Conservation (phyloP, 2,797 vertebrate genomes). For the Sternotherus odoratus region DNA sequence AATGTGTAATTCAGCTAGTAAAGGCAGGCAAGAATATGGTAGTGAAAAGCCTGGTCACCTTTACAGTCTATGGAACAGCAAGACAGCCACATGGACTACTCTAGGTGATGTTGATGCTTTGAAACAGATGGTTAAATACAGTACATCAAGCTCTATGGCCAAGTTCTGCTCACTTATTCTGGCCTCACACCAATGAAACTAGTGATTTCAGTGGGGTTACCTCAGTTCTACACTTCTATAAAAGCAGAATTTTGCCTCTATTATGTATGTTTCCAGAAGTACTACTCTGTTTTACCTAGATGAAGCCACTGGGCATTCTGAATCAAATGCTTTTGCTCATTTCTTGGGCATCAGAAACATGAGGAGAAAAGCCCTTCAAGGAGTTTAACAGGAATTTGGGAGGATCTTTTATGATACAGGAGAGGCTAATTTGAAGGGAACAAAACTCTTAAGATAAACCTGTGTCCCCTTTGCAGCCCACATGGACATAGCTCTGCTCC, state of each 20-base stretch:
- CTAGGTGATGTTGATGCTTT: background rate
- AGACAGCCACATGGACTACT: background rate
- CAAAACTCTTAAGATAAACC: background rate
- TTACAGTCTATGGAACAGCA: background rate
- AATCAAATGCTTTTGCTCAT: background rate
- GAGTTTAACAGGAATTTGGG: background rate
- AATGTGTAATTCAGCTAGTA: background rate
- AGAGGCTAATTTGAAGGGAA: background rate
- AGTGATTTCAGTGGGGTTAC: background rate
- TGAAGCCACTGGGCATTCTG: background rate
- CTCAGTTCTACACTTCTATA: background rate
- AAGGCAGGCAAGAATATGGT: accelerated
- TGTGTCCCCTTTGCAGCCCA: background rate
- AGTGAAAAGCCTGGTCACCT: background rate
- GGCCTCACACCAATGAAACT: background rate
- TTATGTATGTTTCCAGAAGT: background rate
- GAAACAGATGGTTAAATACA: background rate
- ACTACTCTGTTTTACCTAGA: background rate
- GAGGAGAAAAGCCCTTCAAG: background rate
- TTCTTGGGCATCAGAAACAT: background rate
- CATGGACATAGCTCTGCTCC: background rate
- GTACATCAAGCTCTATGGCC: background rate
- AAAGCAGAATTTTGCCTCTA: background rate
- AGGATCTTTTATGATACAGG: background rate
- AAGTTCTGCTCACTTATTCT: background rate